Percentiles rank a stretch among this genome's conserved stretches.
Evolutionary conservation across 2,113 vertebrate genomes (phyloP).

Genomic region (Misgurnus anguillicaudatus): DNA sequence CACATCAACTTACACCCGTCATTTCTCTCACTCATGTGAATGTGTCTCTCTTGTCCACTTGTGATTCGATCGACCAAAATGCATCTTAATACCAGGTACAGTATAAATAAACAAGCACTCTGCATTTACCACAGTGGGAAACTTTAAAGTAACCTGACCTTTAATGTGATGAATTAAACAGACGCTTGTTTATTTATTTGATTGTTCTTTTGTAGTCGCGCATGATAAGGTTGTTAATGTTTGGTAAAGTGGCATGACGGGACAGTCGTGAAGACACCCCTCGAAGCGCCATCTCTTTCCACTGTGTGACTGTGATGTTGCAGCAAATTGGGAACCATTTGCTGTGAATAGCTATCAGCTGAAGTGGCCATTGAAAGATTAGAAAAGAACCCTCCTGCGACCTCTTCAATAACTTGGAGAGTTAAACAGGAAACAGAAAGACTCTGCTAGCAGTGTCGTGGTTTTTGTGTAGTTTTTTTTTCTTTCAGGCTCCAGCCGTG

Average conservation of each 20-base stretch:
- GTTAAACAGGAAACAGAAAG: not conserved
- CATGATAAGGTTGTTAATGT: constrained; percentile 26
- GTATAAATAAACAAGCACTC: constrained; percentile 2
- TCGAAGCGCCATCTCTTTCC: not conserved
- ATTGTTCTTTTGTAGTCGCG: not conserved
- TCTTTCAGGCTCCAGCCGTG: not conserved
- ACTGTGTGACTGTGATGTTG: not conserved
- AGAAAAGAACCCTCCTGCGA: constrained; percentile 4
- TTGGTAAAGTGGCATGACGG: not conserved
- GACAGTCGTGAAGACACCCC: not conserved
- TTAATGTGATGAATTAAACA: constrained; percentile 45
- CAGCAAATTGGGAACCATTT: constrained; percentile 11
- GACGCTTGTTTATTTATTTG: constrained; percentile 48
- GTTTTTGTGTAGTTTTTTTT: not conserved
- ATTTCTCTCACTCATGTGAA: no score
- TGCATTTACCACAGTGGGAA: constrained; percentile 41
- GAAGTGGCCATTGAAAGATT: constrained; percentile 31
- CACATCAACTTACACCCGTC: no score
- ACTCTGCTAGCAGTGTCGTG: no score
- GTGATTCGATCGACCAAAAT: no score
- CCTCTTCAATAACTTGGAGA: constrained; percentile 26
- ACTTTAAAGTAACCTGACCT: constrained; percentile 53
- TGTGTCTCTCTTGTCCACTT: no score
- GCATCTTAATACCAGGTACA: no score
- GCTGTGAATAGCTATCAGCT: constrained; percentile 28